phyloP scores from a whole-genome alignment of 2,888 invertebrate genomes.

The Xylocampa areola region DNA sequence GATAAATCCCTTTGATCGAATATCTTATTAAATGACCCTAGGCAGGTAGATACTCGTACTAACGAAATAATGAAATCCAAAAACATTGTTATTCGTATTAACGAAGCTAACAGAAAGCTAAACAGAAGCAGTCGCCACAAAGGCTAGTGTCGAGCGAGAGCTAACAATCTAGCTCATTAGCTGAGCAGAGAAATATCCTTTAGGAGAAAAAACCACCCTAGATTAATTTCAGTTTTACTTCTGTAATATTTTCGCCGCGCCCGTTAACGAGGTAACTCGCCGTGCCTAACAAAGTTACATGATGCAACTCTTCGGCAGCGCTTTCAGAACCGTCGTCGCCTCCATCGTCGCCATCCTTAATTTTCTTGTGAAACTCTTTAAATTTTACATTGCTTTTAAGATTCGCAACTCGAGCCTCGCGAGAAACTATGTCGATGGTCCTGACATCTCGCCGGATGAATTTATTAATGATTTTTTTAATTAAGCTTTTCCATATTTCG shows the following conservation, averaged over 20 bases:
- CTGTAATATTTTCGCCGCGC: constrained; percentile 76
- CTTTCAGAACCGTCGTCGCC: constrained; percentile 71
- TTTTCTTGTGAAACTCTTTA: constrained; percentile 85
- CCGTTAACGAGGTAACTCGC: constrained; percentile 84
- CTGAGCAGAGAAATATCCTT: constrained; percentile 69
- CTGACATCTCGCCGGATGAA: constrained; percentile 57
- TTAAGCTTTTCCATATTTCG: constrained; percentile 38
- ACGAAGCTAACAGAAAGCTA: constrained; percentile 70
- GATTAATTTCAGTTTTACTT: constrained; percentile 81
- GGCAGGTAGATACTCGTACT: too few relatives aligned
- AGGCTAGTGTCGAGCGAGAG: constrained; percentile 64
- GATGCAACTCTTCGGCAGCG: constrained; percentile 74
- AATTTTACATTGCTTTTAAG: constrained; percentile 81
- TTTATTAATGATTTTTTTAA: constrained; percentile 50
- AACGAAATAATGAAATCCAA: constrained; percentile 2
- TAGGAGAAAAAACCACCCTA: constrained; percentile 74
- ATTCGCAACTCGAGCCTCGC: constrained; percentile 69
- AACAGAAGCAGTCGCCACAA: constrained; percentile 73
- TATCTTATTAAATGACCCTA: not conserved
- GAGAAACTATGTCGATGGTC: constrained; percentile 70
- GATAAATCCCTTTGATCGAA: too few relatives aligned
- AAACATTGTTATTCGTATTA: constrained; percentile 61
- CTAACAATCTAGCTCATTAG: constrained; percentile 84
- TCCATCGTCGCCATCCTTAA: constrained; percentile 74
- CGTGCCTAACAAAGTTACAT: constrained; percentile 82